phyloP scores from a whole-genome alignment of 92 coral and sea anemone species.

The Epizoanthus rinbou region DNA sequence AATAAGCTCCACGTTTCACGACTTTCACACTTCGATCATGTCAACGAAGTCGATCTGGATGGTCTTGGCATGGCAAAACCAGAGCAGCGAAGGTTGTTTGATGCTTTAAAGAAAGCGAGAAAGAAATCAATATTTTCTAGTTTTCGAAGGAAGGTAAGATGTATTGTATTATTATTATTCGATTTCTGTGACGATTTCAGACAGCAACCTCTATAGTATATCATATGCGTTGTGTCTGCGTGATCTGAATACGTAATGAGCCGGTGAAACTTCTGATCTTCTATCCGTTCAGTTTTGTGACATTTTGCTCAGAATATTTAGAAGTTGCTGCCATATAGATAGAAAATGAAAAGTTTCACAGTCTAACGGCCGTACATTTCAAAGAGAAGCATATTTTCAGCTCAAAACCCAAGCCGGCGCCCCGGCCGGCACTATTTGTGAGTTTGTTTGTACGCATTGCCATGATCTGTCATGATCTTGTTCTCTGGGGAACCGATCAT shows the following conservation, averaged over 20 bases:
- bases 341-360: neutral
- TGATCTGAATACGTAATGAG: neutral
- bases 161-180: neutral
- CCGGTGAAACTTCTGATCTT: neutral
- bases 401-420: neutral
- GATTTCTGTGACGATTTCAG: neutral
- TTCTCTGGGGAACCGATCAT: no score
- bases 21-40: constrained; percentile 90
- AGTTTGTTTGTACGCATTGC: no score
- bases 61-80: constrained; percentile 97
- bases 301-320: neutral
- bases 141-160: constrained; percentile 89
- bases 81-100: constrained; percentile 86
- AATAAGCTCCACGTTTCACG: constrained; percentile 83
- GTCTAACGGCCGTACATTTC: neutral
- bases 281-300: neutral
- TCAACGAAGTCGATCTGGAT: constrained; percentile 78
- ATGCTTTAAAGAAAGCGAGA: constrained; percentile 86
- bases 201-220: neutral
- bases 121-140: constrained; percentile 74
- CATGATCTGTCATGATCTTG: no score
- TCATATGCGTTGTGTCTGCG: constrained; percentile 3
- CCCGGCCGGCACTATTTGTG: no score
- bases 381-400: neutral
- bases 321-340: neutral